Conservation (phyloP, 2,888 invertebrate genomes). For the Tetramorium bicarinatum region DNA sequence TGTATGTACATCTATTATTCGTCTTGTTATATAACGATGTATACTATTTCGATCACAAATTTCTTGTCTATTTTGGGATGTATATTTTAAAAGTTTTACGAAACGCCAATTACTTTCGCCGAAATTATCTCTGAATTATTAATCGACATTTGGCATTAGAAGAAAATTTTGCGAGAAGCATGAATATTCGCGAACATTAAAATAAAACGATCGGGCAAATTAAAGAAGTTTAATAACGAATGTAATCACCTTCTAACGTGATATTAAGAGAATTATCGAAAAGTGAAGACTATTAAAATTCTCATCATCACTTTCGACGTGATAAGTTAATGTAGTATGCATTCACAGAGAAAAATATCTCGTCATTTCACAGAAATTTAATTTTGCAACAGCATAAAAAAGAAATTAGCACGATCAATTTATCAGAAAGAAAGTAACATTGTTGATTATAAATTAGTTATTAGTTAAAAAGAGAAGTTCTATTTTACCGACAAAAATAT, state of each 20-base stretch:
- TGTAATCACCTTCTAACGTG: slow-evolving; percentile 68
- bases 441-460: not conserved
- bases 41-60: not conserved
- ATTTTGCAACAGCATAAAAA: not conserved
- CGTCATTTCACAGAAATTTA: not conserved
- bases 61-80: not conserved
- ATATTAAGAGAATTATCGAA: slow-evolving; percentile 70
- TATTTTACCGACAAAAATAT: too few species aligned
- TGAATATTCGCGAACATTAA: slow-evolving; percentile 21
- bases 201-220: slow-evolving; percentile 60
- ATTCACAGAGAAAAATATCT: slow-evolving; percentile 34
- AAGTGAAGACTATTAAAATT: slow-evolving; percentile 59
- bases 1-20: slow-evolving; percentile 31
- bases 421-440: not conserved
- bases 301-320: slow-evolving; percentile 45
- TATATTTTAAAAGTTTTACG: slow-evolving; percentile 14
- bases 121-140: not conserved
- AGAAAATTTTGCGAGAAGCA: not conserved
- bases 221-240: slow-evolving; percentile 63
- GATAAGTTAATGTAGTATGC: slow-evolving; percentile 61
- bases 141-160: not conserved
- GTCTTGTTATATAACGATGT: not conserved
- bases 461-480: not conserved
- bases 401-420: not conserved
- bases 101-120: not conserved